phyloP scores from a whole-genome alignment of 2,113 vertebrate species.

The Lagenorhynchus albirostris region DNA sequence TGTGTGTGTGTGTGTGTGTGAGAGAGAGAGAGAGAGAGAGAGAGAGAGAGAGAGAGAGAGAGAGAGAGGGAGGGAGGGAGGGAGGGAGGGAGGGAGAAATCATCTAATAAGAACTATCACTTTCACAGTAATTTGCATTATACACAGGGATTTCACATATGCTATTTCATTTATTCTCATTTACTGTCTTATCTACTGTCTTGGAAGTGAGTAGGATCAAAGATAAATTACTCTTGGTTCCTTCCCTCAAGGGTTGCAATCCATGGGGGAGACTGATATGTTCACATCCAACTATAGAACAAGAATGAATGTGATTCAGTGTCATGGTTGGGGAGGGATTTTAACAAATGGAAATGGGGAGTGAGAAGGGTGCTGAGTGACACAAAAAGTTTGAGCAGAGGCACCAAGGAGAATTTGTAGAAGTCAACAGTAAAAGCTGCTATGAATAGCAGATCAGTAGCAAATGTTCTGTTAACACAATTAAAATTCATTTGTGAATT shows the following conservation, averaged over 20 bases:
- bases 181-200: conserved; percentile 29
- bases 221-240: conserved; percentile 47
- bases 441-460: not conserved
- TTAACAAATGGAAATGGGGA: not conserved
- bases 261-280: conserved; percentile 2
- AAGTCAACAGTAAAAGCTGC: not conserved
- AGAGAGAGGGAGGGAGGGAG: not conserved
- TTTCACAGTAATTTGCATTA: conserved; percentile 40
- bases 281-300: conserved; percentile 15
- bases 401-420: not conserved
- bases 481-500: conserved; percentile 13
- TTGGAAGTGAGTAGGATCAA: conserved; percentile 32
- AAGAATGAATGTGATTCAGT: conserved; percentile 34
- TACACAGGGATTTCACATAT: conserved; percentile 42
- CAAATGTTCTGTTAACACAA: not conserved
- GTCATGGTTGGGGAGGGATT: not conserved
- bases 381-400: not conserved
- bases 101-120: not conserved
- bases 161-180: conserved; percentile 63
- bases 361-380: not conserved
- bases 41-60: not conserved
- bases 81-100: not conserved
- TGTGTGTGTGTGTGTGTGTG: not conserved
- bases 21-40: not conserved
- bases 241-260: not conserved